Percentiles rank a stretch among this genome's conserved stretches.
These are phyloP conservation scores for Sebastes umbrosus DNA, from an alignment of 2,797 vertebrate genomes.

Conservation along the genomic window DNA sequence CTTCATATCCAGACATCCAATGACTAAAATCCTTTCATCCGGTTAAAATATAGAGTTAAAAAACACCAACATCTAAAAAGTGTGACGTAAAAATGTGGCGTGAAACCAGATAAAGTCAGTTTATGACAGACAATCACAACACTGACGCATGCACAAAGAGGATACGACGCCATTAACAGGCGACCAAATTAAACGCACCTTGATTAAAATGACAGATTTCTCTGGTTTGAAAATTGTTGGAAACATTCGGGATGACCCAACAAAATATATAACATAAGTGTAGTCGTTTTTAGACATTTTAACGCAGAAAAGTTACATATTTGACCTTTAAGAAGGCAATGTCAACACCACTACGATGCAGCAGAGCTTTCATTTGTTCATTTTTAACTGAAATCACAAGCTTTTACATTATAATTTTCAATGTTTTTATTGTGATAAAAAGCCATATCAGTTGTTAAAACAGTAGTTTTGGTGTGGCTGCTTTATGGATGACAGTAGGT, in stretches of 20 bases:
- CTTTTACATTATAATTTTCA: background rate
- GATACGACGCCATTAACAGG: background rate
- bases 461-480: background rate
- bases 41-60: background rate
- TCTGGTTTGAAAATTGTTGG: no score
- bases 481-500: background rate
- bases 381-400: background rate
- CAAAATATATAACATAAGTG: no score
- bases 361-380: background rate
- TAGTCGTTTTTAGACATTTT: no score
- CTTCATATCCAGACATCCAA: background rate
- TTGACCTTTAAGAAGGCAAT: background rate
- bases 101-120: background rate
- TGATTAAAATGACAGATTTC: background rate
- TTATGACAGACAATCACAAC: background rate
- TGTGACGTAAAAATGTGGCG: background rate
- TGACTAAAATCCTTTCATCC: background rate
- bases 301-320: no score
- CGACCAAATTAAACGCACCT: background rate
- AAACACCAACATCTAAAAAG: background rate
- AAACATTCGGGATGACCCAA: no score
- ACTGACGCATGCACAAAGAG: background rate
- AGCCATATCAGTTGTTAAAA: background rate
- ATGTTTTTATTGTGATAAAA: background rate
- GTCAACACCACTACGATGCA: background rate